These are phyloP conservation scores for Lepus oiostolus DNA, from an alignment of 2,797 vertebrate genomes.

Conservation along the genomic window DNA sequence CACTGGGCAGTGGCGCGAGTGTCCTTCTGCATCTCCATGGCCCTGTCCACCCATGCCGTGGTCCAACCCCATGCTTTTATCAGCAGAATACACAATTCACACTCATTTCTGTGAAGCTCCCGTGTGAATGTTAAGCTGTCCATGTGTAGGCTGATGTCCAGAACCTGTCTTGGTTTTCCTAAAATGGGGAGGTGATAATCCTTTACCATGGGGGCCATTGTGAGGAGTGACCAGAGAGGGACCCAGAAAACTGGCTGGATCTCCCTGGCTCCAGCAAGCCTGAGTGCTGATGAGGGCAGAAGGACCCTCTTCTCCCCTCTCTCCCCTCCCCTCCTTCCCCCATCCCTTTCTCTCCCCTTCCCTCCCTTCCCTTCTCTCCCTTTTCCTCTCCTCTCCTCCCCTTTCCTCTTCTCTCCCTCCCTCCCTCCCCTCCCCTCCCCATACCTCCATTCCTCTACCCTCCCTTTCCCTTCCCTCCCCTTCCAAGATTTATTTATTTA, in stretches of 20 bases:
- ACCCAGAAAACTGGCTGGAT: background rate
- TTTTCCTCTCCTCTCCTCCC: too few species aligned
- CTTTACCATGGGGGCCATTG: background rate
- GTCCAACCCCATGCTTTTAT: background rate
- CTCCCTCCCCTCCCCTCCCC: too few species aligned
- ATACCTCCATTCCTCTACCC: too few species aligned
- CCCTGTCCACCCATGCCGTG: too few species aligned
- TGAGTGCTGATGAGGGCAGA: background rate
- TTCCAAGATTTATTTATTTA: too few species aligned
- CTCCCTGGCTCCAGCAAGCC: background rate
- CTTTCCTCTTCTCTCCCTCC: too few species aligned
- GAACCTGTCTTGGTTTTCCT: background rate
- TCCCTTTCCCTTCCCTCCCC: too few species aligned
- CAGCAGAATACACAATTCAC: background rate
- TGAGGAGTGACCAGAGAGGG: too few species aligned
- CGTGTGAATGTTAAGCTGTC: background rate
- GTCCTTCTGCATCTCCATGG: background rate
- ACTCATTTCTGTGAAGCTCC: background rate
- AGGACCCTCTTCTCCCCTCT: too few species aligned
- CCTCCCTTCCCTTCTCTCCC: too few species aligned
- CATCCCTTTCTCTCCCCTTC: too few species aligned
- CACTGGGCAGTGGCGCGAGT: accelerated
- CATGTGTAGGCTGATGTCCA: background rate
- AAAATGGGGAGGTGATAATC: background rate
- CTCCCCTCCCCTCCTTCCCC: too few species aligned